Evolutionary conservation across 2,113 vertebrate species (phyloP), one percentile per base, ranked within the genome.

Genomic region (Trichechus manatus): DNA sequence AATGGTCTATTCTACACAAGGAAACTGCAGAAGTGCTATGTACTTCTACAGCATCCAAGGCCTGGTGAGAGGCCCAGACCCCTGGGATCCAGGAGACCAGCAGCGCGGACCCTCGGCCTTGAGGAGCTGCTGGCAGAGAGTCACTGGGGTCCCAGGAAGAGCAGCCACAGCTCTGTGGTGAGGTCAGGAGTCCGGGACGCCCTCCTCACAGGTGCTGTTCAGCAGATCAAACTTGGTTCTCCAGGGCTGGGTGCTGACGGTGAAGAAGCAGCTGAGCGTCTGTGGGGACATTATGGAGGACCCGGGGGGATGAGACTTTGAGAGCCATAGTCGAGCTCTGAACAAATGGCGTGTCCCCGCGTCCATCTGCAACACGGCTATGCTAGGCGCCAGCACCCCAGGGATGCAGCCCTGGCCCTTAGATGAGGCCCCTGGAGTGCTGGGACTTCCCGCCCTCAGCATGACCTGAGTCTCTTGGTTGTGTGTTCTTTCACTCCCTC

Each of bases 201-300:
- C 31, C 1, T 9, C 44, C 2, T 14, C 53, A 36, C 94, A 97
- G 68, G 86, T 85, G 72, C 85, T 72, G 1, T 86, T 93, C 66
- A 91, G 63, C 31, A 96, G 53, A 3, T 68, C 9, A 1, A 82
- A 96, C 8, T 36, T 0, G 25, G 89, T 86, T 10, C 1, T 66
- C 95, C 78, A 78, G 33, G 66, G 59, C 17, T 78, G 13, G 0
- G 50, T 77, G 13, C 17, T 8, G 6, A 95, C 14, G 11, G 53
- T 93, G 66, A 96, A 97, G 78, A 87, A 87, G 66, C 95, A 97
- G 86, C 20, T 93, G 72, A 75, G 2, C 3, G 44, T 88, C 96
- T 97, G 66, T 11, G 33, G 89, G 33, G 77, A 74, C 1, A 81
- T 59, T 31, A 93, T 2, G 81, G 19, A 17, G 27, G 23, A 31